Evolutionary conservation across 2,797 vertebrate species (phyloP), one percentile per base, ranked within the genome.

Genomic region (Rhinogobio ventralis): DNA sequence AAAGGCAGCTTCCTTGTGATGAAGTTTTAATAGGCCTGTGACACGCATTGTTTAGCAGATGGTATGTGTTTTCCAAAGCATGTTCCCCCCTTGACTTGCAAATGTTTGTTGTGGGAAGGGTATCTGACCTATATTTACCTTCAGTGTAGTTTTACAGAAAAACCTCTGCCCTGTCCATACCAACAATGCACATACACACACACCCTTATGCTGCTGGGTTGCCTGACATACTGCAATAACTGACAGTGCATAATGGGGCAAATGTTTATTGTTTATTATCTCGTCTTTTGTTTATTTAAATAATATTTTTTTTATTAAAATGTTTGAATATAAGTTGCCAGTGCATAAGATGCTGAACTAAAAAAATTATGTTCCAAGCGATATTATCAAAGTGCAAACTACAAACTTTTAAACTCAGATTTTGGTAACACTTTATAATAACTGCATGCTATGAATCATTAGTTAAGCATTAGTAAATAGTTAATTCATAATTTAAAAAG

Each of bases 21-120:
- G 90, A 93, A 92, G 88, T 88, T 92, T 92, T 93, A 91, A 93
- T 92, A 90, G 39, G 66, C 76, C 86, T 49, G 86, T 92, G 89
- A 89, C 87, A 90, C 76, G 87, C 72, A 11, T 79, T 87, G 71
- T 86, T 86, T 69, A 79, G 76, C 87, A 89, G 91, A 90, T 89
- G 89, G 87, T 90, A 90, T 89, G 88, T 91, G 90, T 92, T 92
- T 89, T 90, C 89, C 90, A 85, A 83, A 60, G 71, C 78, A 64
- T 28, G 51, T 39, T 46, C 57, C 33, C 81, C 39, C 19, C 45
- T 20, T 53, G 62, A 64, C 71, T 13, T 88, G 79, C 90, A 51
- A 85, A 86, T 49, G 23, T 49, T 51, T 62, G 51, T 45, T 69
- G 72, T 71, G 36, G 60, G 72, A 73, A 25, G 55, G 39, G 45